phyloP scores from a whole-genome alignment of 2,888 invertebrate species.

The Volucella inflata region DNA sequence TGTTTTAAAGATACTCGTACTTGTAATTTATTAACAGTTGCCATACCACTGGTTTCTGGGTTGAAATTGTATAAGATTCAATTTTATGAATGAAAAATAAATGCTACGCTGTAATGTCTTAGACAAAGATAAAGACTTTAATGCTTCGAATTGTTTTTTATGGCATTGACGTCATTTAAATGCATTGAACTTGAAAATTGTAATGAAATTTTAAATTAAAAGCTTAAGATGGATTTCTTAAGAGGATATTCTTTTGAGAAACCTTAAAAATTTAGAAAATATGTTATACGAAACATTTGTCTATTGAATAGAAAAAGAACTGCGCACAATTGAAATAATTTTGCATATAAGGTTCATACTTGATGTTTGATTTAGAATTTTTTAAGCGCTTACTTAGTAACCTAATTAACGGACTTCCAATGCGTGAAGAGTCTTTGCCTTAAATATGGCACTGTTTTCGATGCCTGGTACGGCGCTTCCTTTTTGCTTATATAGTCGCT shows the following conservation, averaged over 20 bases:
- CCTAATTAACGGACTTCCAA: no score
- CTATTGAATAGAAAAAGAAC: no score
- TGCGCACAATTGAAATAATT: no score
- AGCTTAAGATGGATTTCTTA: neutral
- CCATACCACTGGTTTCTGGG: slow-evolving; percentile 10
- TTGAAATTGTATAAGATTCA: slow-evolving; percentile 18
- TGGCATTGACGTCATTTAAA: slow-evolving; percentile 23
- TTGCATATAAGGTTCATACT: no score
- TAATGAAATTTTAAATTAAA: neutral
- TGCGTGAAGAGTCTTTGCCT: no score
- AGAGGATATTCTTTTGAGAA: neutral
- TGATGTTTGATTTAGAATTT: no score
- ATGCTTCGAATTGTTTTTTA: slow-evolving; percentile 17
- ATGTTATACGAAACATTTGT: no score
- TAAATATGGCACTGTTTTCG: no score
- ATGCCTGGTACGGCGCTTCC: no score
- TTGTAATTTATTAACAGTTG: slow-evolving; percentile 63
- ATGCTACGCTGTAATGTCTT: neutral
- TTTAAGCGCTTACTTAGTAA: no score
- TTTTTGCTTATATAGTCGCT: no score
- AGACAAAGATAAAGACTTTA: neutral
- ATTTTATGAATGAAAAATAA: slow-evolving; percentile 50
- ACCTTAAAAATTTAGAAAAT: neutral
- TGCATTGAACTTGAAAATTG: slow-evolving; percentile 48
- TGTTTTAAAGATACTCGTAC: slow-evolving; percentile 25